Base-by-base conservation (phyloP, 2,888 invertebrate genomes). In the Acanthoscelides obtectus region DNA sequence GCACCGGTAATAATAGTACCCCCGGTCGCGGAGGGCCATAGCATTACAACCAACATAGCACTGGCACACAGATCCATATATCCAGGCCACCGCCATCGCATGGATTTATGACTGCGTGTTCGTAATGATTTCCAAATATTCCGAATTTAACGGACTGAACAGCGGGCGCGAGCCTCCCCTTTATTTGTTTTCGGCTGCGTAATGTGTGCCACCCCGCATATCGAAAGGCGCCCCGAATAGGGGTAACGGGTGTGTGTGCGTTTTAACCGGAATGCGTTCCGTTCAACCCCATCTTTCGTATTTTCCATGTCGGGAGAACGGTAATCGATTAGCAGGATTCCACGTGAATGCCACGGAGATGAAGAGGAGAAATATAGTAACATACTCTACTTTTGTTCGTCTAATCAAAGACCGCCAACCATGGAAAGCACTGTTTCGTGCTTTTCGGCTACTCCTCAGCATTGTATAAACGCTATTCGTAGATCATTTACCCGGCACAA, bases 91-190 rank as follows among this genome's bases (percentile, higher is more conserved):
- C 45, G 45, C 12, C 45, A 6, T 12, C 45, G 17, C 45, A 12
- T 12, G 45, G 45, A 45, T 45, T 45, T 45, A 45, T 45, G 63
- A 70, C 72, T 71, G 69, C 71, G n/a, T 72, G 73, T 67, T 69
- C 68, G 75, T 75, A 75, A 75, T 73, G 75, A 75, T 75, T 75
- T 73, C 72, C 73, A 73, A 75, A 75, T 75, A 75, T 75, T 75
- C 75, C 75, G 68, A 73, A 75, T 73, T 73, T 72, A 75, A 73
- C 75, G 73, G 72, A 75, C 71, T 71, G 73, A 75, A 73, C 73
- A 73, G 65, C 45, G 45, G 45, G 45, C 45, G 22, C 20, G 21
- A 66, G 20, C 21, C 73, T 72, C 75, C 73, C 73, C 75, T 74
- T 73, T 73, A 72, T 75, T 72, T 72, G 71, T 72, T 72, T 75